Evolutionary conservation across 2,888 invertebrate genomes (phyloP).

Genomic region (Clostera curtula): DNA sequence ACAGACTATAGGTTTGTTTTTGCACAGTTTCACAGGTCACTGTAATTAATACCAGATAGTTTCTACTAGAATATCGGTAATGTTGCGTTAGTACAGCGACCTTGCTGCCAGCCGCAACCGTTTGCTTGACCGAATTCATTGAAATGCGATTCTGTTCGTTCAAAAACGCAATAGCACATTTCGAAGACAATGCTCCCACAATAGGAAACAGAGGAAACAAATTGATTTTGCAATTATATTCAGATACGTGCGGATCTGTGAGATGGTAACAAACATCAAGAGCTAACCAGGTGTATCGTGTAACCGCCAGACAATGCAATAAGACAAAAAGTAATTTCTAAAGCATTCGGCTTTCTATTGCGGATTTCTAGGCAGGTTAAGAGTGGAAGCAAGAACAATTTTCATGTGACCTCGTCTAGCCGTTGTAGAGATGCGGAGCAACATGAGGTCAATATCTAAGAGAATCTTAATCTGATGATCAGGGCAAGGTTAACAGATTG

Average conservation of each 20-base stretch:
- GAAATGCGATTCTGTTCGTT: slow-evolving; percentile 31
- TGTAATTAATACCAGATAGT: slow-evolving; percentile 25
- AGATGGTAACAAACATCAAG: slow-evolving; percentile 1
- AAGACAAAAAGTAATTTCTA: slow-evolving; percentile 7
- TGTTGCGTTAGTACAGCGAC: slow-evolving; percentile 37
- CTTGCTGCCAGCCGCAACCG: slow-evolving; percentile 39
- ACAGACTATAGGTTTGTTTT: slow-evolving; percentile 1
- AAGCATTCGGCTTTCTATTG: slow-evolving; percentile 17
- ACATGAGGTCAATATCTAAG: slow-evolving; percentile 1
- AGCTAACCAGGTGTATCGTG: slow-evolving; percentile 2
- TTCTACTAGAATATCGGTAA: slow-evolving; percentile 27
- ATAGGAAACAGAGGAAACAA: slow-evolving; percentile 11
- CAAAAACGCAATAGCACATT: slow-evolving; percentile 26
- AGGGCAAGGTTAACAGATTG: too few species aligned
- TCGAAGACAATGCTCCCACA: slow-evolving; percentile 21
- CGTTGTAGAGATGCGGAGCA: slow-evolving; percentile 13
- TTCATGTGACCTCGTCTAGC: slow-evolving; percentile 17
- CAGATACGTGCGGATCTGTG: slow-evolving; percentile 4
- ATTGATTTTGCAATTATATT: slow-evolving; percentile 11
- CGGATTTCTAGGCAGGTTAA: slow-evolving; percentile 15
- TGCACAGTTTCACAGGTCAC: slow-evolving; percentile 13
- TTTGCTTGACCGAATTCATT: slow-evolving; percentile 44
- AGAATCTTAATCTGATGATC: too few species aligned
- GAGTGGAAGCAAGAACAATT: slow-evolving; percentile 13
- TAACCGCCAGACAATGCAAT: slow-evolving; percentile 9